A percentile compares a stretch with the other conserved stretches of the same genome.
Conservation (phyloP, 2,113 vertebrate genomes). For the Narcine bancroftii region DNA sequence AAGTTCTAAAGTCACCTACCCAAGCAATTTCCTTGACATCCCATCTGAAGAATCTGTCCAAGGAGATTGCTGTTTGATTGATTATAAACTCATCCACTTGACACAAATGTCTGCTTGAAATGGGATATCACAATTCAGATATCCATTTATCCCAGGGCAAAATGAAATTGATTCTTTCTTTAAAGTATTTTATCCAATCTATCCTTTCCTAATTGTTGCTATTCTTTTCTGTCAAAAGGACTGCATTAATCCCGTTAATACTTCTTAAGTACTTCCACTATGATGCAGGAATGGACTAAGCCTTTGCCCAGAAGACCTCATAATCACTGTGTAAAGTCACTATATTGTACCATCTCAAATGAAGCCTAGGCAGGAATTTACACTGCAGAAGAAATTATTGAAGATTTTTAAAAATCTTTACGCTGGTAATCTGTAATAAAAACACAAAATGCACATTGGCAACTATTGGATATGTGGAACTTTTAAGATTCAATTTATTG, state of each 20-base stretch:
- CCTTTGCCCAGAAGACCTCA: slow-evolving; percentile 14
- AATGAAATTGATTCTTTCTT: slow-evolving; percentile 27
- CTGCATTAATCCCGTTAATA: slow-evolving; percentile 27
- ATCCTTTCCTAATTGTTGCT: slow-evolving; percentile 21
- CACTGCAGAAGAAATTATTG: slow-evolving; percentile 17
- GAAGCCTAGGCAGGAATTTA: background rate
- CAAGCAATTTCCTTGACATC: slow-evolving; percentile 27
- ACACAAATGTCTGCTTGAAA: slow-evolving; percentile 19
- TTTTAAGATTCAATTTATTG: no score
- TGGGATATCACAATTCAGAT: slow-evolving; percentile 22
- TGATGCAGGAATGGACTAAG: background rate
- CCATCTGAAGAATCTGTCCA: slow-evolving; percentile 22
- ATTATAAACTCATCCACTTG: slow-evolving; percentile 31
- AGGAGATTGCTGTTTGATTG: slow-evolving; percentile 24
- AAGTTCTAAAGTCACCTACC: slow-evolving; percentile 11
- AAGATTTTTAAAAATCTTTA: background rate
- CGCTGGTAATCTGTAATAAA: background rate
- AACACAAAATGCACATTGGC: slow-evolving; percentile 20
- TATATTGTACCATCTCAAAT: background rate
- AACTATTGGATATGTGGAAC: no score
- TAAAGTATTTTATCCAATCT: slow-evolving; percentile 28
- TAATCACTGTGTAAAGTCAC: slow-evolving; percentile 12
- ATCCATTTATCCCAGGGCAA: slow-evolving; percentile 7
- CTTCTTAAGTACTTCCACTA: background rate
- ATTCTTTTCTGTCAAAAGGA: slow-evolving; percentile 14